Base-by-base conservation (phyloP, 2,113 vertebrate genomes). In the Pluvialis apricaria region DNA sequence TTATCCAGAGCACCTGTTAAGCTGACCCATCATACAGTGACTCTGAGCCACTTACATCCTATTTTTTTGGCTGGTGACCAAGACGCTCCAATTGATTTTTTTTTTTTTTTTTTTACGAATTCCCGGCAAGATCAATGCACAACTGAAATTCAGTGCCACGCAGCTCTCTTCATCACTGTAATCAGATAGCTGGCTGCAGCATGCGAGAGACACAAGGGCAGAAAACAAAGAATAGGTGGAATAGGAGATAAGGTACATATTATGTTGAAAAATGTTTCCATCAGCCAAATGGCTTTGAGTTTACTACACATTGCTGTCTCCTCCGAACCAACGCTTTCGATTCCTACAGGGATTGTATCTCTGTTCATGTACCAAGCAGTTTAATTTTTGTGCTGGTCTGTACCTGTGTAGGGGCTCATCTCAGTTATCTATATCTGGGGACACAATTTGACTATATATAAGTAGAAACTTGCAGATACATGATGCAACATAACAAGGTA, bases 91-190 rank as follows among this genome's bases (percentile, higher is more conserved):
- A 97, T 85, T 79, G 68, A 95, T 97, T 90, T 68, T 32, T 78
- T 65, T 71, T 58, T 7, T 82, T 86, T 58, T 75, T 91, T 86
- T 94, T 77, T 18, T 4, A 88, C 29, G 93, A 94, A 92, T 96
- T 97, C 84, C 96, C 60, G 2, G 75, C 55, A 94, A 97, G 85
- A 95, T 90, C 96, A 96, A 90, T 96, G 79, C 79, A 92, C 38
- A 55, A 75, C 58, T 87, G 81, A 96, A 97, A 91, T 94, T 89
- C 82, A 72, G 44, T 61, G 32, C 64, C 18, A 26, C 7, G 3
- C 6, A 0, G 21, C 36, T 88, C 68, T 80, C 95, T 88, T 92
- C 87, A 88, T 95, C 93, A 87, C 12, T 5, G 34, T 73, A 93
- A 96, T 93, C 78, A 96, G 87, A 91, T 88, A 68, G 66, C 34